Conservation (phyloP, 2,888 invertebrate species). For the Eupithecia inturbata region DNA sequence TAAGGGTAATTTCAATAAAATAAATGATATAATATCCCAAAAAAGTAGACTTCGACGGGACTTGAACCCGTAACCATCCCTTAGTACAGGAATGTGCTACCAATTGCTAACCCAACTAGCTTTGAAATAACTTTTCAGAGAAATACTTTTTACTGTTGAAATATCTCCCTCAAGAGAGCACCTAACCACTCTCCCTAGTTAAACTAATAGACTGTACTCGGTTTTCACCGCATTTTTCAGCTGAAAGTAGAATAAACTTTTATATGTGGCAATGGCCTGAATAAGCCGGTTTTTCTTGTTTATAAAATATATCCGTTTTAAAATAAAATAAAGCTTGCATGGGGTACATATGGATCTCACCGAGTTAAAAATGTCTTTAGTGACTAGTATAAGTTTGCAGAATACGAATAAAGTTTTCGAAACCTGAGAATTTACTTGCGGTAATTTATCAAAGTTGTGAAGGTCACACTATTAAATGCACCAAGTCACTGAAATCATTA, state of each 20-base stretch:
- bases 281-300: not conserved
- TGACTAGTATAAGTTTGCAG: not conserved
- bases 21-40: too few relatives aligned
- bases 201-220: not conserved
- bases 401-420: too few relatives aligned
- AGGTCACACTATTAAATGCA: too few relatives aligned
- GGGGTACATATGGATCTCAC: not conserved
- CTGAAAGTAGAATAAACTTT: not conserved
- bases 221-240: not conserved
- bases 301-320: too few relatives aligned
- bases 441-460: too few relatives aligned
- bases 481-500: too few relatives aligned
- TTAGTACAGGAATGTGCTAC: too few relatives aligned
- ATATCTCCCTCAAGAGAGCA: conserved; percentile 6
- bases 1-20: too few relatives aligned
- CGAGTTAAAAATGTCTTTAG: not conserved
- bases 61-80: too few relatives aligned
- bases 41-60: too few relatives aligned
- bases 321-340: not conserved
- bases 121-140: not conserved
- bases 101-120: not conserved
- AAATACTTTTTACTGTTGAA: conserved; percentile 5
- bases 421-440: too few relatives aligned
- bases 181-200: not conserved
- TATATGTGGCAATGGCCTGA: too few relatives aligned